Base-by-base conservation (phyloP, 2,888 invertebrate genomes). In the Dynastes grantii region DNA sequence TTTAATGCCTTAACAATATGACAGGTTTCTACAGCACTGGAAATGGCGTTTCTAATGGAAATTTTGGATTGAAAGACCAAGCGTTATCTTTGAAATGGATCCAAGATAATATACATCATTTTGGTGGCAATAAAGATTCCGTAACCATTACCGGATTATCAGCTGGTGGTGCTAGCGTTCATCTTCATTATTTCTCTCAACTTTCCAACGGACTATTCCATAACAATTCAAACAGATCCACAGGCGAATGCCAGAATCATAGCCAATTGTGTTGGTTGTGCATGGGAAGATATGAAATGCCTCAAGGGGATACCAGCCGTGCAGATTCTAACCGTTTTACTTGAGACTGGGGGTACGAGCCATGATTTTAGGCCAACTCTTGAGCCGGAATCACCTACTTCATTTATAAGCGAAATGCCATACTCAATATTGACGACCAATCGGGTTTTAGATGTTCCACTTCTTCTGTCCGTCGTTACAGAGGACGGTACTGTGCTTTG, bases 1-100 rank as follows among this genome's bases (percentile, higher is more conserved):
- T n/a, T 51, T 13, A 51, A 51, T 9, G 9, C 4, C 9, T 51
- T n/a, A 2, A 51, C 2, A 51, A 13, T 51, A 13, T 9, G 11
- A n/a, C 51, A 53, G 53, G 53, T 2, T 53, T 53, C n/a, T 53
- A 53, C 11, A 53, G 53, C 53, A 2, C 16, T 11, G 89, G 51
- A 84, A 84, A 77, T 83, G 86, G 61, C 5, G 6, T 6, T 5
- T 81, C 88, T 63, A 88, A 90, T 51, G 90, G 40, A 4, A 40
- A 40, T 40, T 40, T 6, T 9, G 40, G 40, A 5, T 6, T 40
- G 6, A 40, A 40, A 40, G 40, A 40, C 6, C 40, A 40, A 40
- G 6, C 40, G 40, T 6, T 40, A 6, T 4, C 40, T 9, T 40
- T 40, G 9, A 40, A 40, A 40, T 40, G 53, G 53, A 16, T 53